Base-by-base conservation (phyloP, 2,113 vertebrate genomes). In the Solea senegalensis region DNA sequence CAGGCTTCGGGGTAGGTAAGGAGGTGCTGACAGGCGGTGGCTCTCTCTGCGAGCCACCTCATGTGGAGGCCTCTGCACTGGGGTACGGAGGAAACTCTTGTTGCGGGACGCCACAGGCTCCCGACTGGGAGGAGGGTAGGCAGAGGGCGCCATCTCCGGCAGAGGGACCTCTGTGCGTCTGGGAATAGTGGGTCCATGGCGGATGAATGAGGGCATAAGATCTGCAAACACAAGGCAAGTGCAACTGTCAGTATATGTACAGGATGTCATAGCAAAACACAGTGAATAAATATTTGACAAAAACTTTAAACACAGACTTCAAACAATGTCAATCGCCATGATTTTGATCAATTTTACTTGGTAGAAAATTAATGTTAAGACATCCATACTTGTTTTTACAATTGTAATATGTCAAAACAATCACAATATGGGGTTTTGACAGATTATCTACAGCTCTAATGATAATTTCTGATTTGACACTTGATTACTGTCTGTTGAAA, bases 131-230 rank as follows among this genome's bases (percentile, higher is more conserved):
- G 92, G 67, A 2, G 91, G 76, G 74, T 96, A 98, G 0, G 87
- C 81, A 8, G 94, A 87, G 62, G 95, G 4, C 0, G 88, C 80
- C 21, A 95, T 81, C 46, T 97, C 97, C 15, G 95, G 92, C 65
- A 96, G 91, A 54, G 95, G 95, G 58, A 97, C 88, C 80, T 98
- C 97, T 15, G 95, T 93, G 69, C 98, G 94, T 81, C 98, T 92
- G 14, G 97, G 97, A 78, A 99, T 98, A 75, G 97, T 98, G 16
- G 97, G 97, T 50, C 97, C 97, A 61, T 99, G 97, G n/a, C 98
- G 97, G 87, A 99, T 98, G 68, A 99, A 99, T 0, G 97, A 98
- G 84, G 97, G 96, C 97, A 98, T 98, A 70, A 99, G 94, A 94
- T 97, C 98, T 98, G 87, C 0, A 49, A 68, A 73, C 34, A 15